Evolutionary conservation across 2,888 invertebrate species (phyloP), one percentile per base, ranked within the genome.

Genomic region (Isoperla grammatica): DNA sequence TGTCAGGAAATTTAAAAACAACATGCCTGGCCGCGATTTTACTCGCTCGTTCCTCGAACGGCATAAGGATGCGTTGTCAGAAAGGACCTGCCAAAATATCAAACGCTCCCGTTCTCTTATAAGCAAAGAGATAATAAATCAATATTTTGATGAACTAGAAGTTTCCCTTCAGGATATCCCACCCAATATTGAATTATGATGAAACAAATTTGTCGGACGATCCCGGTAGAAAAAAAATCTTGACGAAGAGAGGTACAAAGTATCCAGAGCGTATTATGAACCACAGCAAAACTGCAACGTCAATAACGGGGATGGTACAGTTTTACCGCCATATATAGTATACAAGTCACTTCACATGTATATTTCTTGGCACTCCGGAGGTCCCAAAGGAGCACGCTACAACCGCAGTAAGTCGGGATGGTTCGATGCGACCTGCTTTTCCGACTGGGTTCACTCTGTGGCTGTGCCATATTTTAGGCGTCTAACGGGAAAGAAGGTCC

Each of bases 151-250:
- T 48, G 46, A 66, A 15, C 63, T 69, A 29, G 61, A 65, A 61
- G 59, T 49, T n/a, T 56, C 61, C 6, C 59, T 66, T 15, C 55
- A 63, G 60, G 61, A 49, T 55, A 46, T 64, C 4, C 56, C 61
- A 1, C 58, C 62, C 13, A 56, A 63, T 22, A 60, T 66, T 11
- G 46, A 71, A 71, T 42, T 72, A 70, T 63, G 71, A 71, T 57
- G 69, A 71, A 57, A 70, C 69, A 8, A 70, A 69, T 43, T 57
- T 72, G 2, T 58, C 63, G 8, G 70, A 70, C 59, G 69, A 72
- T 58, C 68, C 70, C 12, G 70, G 68, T 13, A 54, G 42, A 35
- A 48, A 56, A 12, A 57, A 58, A 49, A 58, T 65, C 35, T 63
- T 65, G 8, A 29, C 60, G 15, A 61, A 56, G 59, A 56, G 64